These are phyloP conservation scores for Andricus curvator DNA, from an alignment of 2,888 invertebrate genomes.

Conservation along the genomic window DNA sequence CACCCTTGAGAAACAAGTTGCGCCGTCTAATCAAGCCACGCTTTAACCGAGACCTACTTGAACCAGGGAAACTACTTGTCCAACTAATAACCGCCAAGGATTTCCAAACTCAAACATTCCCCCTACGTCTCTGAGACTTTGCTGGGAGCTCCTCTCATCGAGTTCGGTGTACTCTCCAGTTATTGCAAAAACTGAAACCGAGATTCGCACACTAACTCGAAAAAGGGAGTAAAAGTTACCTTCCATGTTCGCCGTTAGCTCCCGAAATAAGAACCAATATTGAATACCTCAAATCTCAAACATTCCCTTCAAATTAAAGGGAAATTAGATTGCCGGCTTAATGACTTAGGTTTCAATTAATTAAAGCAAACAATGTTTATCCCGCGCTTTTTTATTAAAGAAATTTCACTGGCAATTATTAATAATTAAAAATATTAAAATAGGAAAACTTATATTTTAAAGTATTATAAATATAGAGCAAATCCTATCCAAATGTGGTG, in stretches of 20 bases:
- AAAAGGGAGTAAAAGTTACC: constrained; percentile 4
- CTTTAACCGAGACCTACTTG: constrained; percentile 65
- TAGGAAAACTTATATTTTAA: background rate
- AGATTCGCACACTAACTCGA: constrained; percentile 9
- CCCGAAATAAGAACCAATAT: background rate
- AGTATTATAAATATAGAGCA: no score
- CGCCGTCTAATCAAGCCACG: constrained; percentile 74
- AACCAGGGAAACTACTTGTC: constrained; percentile 71
- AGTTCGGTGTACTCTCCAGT: constrained; percentile 16
- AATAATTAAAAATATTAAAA: background rate
- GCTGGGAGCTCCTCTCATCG: background rate
- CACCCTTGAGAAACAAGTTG: constrained; percentile 70
- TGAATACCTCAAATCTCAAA: background rate
- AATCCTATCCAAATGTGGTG: no score
- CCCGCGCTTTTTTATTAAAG: background rate
- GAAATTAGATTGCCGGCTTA: background rate
- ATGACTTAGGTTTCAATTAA: background rate
- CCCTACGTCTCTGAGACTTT: constrained; percentile 31
- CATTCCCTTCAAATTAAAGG: background rate
- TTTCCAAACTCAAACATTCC: constrained; percentile 69
- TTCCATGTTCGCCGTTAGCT: background rate
- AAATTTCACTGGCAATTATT: background rate
- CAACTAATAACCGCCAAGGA: constrained; percentile 75
- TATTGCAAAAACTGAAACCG: constrained; percentile 28
- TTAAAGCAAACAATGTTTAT: background rate